Evolutionary conservation across 30 jellyfish, hydroid and myxozoan species (phyloP).

Genomic region (Hydractinia symbiolongicarpus): DNA sequence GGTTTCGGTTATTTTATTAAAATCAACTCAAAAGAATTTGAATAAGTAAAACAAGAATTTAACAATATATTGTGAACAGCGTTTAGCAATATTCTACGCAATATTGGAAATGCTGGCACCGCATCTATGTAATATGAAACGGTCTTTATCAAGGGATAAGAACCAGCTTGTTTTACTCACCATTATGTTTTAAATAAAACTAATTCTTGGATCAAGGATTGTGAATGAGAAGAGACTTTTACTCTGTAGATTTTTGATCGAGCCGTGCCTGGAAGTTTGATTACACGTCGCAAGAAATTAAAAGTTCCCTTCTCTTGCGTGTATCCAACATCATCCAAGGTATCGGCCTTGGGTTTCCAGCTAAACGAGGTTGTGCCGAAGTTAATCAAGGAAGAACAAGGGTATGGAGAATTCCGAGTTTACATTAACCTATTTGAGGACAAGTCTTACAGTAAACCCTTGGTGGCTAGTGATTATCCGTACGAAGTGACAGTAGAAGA

Average conservation of each 20-base stretch:
- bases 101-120: no score
- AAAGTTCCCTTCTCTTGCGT: slow-evolving; percentile 73
- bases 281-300: slow-evolving; percentile 40
- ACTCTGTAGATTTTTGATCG: slow-evolving; percentile 41
- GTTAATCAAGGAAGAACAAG: slow-evolving; percentile 61
- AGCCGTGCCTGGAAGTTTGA: slow-evolving; percentile 32
- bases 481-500: slow-evolving; percentile 63
- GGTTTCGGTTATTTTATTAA: no score
- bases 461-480: slow-evolving; percentile 39
- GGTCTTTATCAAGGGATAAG: no score
- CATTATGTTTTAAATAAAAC: no score
- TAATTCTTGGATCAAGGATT: no score
- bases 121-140: no score
- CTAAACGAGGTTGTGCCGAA: slow-evolving; percentile 50
- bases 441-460: slow-evolving; percentile 34
- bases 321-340: slow-evolving; percentile 65
- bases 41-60: no score
- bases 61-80: no score
- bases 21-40: no score
- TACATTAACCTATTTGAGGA: slow-evolving; percentile 43
- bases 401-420: slow-evolving; percentile 59
- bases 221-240: no score
- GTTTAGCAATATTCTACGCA: no score
- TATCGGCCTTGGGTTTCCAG: slow-evolving; percentile 66
- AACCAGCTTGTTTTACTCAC: no score